Evolutionary conservation across 2,888 invertebrate genomes (phyloP), one percentile per base, ranked within the genome.

Genomic region (Coenonympha glycerion): DNA sequence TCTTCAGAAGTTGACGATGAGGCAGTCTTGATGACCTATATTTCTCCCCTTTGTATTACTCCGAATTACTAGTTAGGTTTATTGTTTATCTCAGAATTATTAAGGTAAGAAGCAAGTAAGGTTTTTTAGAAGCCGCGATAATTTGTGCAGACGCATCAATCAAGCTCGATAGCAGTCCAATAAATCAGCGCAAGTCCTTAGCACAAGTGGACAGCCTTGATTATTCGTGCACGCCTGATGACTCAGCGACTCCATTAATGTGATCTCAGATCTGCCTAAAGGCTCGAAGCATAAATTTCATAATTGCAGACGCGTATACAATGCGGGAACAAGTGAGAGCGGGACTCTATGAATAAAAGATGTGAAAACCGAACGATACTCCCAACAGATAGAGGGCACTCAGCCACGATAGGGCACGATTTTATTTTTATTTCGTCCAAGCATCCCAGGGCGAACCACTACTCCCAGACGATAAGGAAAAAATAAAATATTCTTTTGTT

Each of bases 251-350:
- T 66, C 63, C 68, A 49, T 51, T 55, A 49, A 50, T 49, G 45
- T 68, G 72, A 75, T n/a, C n/a, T n/a, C n/a, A n/a, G n/a, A n/a
- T 76, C 71, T 76, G 79, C 82, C 84, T 76, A 73, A 79, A 84
- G 84, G 77, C 74, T 72, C 72, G 63, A 73, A 72, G 76, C 75
- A 85, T 83, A 84, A 79, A 81, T 82, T 73, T 78, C 69, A 74
- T 84, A 82, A 85, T 84, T 85, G 77, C 76, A 73, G 71, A 74
- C 73, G 71, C 75, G 79, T 82, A 83, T 81, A 84, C 83, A 83
- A 83, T 83, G 71, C 73, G 72, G 73, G 73, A 79, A 80, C 79
- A 81, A 78, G 76, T 79, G 73, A 77, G 75, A 68, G 71, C 67
- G 69, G 67, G 51, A 67, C 63, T 64, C 61, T 64, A 80, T 86